These are phyloP conservation scores for Pachyrhynchus sulphureomaculatus DNA, from an alignment of 1,140 invertebrate species.

Conservation along the genomic window DNA sequence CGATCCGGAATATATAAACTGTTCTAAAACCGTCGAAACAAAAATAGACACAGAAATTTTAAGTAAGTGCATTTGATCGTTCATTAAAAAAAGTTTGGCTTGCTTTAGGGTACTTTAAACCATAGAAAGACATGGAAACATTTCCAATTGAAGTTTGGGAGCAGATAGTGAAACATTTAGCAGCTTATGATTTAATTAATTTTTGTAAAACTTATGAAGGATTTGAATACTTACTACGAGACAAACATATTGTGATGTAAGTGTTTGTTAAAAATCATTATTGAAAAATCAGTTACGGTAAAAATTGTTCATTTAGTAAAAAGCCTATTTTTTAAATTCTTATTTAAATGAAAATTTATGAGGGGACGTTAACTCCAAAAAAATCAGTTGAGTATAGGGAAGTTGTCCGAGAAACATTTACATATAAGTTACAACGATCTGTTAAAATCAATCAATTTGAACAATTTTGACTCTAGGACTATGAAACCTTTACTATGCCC, in stretches of 20 bases:
- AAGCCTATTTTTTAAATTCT: too few species aligned
- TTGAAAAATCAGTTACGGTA: not conserved
- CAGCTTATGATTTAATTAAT: slow-evolving; percentile 22
- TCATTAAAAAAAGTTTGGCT: slow-evolving; percentile 2
- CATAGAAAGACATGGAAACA: slow-evolving; percentile 16
- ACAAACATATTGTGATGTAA: slow-evolving; percentile 30
- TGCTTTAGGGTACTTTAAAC: not conserved
- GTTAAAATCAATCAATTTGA: too few species aligned
- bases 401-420: too few species aligned
- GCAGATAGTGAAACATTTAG: slow-evolving; percentile 17
- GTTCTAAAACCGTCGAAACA: slow-evolving; percentile 21
- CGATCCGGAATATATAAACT: slow-evolving; percentile 14
- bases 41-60: slow-evolving; percentile 24
- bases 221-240: slow-evolving; percentile 10
- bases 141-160: slow-evolving; percentile 23
- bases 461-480: too few species aligned
- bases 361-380: too few species aligned
- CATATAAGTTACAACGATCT: too few species aligned
- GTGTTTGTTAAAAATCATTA: not conserved
- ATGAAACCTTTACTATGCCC: too few species aligned
- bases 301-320: too few species aligned
- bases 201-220: slow-evolving; percentile 13
- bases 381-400: too few species aligned
- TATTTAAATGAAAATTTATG: too few species aligned
- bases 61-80: slow-evolving; percentile 2